A percentile compares a stretch with the other conserved stretches of the same genome.
Conservation (phyloP, 2,888 invertebrate species). For the Prosopocoilus inquinatus region DNA sequence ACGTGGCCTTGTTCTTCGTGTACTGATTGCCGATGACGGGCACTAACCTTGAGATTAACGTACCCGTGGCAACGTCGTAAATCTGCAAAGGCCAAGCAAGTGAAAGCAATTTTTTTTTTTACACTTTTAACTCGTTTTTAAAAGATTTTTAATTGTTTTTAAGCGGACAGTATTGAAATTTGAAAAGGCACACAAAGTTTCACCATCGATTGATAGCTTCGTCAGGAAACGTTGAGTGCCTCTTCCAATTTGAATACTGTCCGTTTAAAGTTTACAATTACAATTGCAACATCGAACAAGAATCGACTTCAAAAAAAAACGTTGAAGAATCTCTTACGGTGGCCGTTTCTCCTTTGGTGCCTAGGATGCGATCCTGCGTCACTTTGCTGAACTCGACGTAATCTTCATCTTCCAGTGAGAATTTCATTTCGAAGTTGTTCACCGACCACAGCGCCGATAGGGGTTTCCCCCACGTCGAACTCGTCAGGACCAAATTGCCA, state of each 20-base stretch:
- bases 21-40: slow-evolving; percentile 90
- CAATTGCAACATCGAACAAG: too few species aligned
- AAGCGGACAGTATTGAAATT: too few species aligned
- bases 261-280: too few species aligned
- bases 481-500: slow-evolving; percentile 77
- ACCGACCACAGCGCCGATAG: slow-evolving; percentile 80
- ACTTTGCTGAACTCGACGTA: slow-evolving; percentile 90
- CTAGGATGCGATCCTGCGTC: slow-evolving; percentile 81
- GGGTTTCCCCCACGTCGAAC: slow-evolving; percentile 82
- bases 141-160: too few species aligned
- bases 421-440: slow-evolving; percentile 62
- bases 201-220: too few species aligned
- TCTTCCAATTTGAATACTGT: too few species aligned
- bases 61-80: slow-evolving; percentile 84
- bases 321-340: slow-evolving; percentile 55
- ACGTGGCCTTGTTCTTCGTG: slow-evolving; percentile 89
- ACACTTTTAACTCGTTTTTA: background rate
- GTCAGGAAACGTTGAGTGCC: too few species aligned
- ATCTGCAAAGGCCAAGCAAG: slow-evolving; percentile 54
- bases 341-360: slow-evolving; percentile 81
- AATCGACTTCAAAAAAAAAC: too few species aligned
- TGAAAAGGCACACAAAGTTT: too few species aligned
- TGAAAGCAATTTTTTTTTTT: too few species aligned
- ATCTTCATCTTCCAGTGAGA: slow-evolving; percentile 78
- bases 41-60: slow-evolving; percentile 68